These are phyloP conservation scores for Garra rufa DNA, from an alignment of 2,113 vertebrate genomes.

Conservation along the genomic window DNA sequence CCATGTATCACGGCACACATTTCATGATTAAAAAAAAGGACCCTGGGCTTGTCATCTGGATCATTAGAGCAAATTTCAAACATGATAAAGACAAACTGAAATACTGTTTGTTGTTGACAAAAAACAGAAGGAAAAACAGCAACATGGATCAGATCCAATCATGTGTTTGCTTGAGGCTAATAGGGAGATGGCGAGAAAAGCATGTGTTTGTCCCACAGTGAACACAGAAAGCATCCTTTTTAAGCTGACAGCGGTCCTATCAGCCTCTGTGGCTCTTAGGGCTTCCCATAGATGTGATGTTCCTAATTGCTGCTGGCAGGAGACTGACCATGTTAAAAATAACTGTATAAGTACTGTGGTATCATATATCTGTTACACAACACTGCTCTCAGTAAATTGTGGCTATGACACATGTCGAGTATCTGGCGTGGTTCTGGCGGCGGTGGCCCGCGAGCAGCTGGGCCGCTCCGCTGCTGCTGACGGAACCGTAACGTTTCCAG, in stretches of 20 bases:
- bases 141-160: slow-evolving; percentile 13
- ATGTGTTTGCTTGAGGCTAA: slow-evolving; percentile 16
- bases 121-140: background rate
- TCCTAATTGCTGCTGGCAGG: slow-evolving; percentile 57
- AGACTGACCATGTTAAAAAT: slow-evolving; percentile 75
- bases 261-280: background rate
- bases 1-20: background rate
- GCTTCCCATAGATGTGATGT: slow-evolving; percentile 57
- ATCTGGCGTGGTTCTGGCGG: slow-evolving; percentile 65
- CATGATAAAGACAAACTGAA: slow-evolving; percentile 10
- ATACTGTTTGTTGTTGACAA: slow-evolving; percentile 9
- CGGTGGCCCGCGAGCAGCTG: slow-evolving; percentile 66
- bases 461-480: slow-evolving; percentile 50
- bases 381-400: slow-evolving; percentile 80
- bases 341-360: slow-evolving; percentile 73
- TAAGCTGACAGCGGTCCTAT: slow-evolving; percentile 19
- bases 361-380: slow-evolving; percentile 77
- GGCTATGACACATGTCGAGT: slow-evolving; percentile 79
- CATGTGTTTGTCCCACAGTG: slow-evolving; percentile 26
- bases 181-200: background rate
- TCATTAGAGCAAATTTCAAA: background rate
- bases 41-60: background rate
- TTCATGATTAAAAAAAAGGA: background rate
- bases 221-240: slow-evolving; percentile 17
- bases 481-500: slow-evolving; percentile 61